Base-by-base conservation (phyloP, 53 echinoderm and acorn worm genomes). In the Zoroaster sp. region DNA sequence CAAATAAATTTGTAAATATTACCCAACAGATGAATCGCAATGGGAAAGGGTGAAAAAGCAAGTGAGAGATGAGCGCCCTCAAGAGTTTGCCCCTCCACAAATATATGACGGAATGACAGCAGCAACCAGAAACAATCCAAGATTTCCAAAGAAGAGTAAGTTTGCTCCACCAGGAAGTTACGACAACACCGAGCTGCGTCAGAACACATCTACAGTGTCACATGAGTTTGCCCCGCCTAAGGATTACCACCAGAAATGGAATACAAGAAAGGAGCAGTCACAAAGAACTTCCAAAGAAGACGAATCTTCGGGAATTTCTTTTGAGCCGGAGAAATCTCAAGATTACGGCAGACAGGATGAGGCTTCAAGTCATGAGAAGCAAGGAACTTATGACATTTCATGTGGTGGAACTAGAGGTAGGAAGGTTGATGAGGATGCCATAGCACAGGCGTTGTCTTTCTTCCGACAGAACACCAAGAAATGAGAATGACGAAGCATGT, bases 71-170 rank as follows among this genome's bases (percentile, higher is more conserved):
- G 94, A 94, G 69, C 86, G 94, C 53, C 94, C 88, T 21, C 38
- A 91, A 32, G 96, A 96, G 70, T 96, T 96, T 88, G 96, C 96
- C 15, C 96, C 96, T 44, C 96, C 96, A 20, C 66, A 45, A 15
- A 49, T 45, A n/a, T 96, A 96, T 66, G 68, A 49, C 3, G 37
- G 72, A 14, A 66, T n/a, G 3, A 23, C 36, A 59, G 4, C 75
- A 31, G 0, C 80, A 2, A 13, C 71, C 13, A 25, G 36, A 51
- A 39, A 66, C 35, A 8, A 8, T n/a, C 67, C 43, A 15, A 5
- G 17, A 4, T 30, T 46, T 6, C 32, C 15, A 13, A 36, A 39
- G 73, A 74, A 40, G 12, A 47, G 44, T 14, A 36, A 33, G 38
- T 30, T 43, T 43, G 10, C 31, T 13, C 21, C 46, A 10, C 4